A percentile compares a stretch with the other conserved stretches of the same genome.
phyloP scores from a whole-genome alignment of 2,797 vertebrate genomes.

The Caiman crocodilus region DNA sequence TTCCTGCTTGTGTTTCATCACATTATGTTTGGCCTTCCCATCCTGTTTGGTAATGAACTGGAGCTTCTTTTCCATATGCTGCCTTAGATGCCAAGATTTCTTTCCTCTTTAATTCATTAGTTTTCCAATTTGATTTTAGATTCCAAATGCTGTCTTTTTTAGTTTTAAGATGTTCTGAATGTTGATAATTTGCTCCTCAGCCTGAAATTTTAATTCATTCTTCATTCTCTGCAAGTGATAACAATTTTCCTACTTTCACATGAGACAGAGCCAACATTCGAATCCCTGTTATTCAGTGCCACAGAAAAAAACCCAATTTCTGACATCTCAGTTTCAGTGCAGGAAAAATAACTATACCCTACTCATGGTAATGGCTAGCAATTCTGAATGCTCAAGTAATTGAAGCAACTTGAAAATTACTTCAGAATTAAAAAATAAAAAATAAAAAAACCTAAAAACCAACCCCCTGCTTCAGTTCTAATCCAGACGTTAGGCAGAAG shows the following conservation, averaged over 20 bases:
- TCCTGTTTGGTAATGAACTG: not conserved
- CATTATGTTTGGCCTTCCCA: conserved; percentile 3
- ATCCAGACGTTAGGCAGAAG: not conserved
- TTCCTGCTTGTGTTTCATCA: not conserved
- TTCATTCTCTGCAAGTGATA: not conserved
- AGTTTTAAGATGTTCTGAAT: not conserved
- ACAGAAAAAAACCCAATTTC: not conserved
- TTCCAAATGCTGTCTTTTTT: not conserved
- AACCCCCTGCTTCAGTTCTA: not conserved
- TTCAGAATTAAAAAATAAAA: not conserved
- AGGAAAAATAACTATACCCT: not conserved
- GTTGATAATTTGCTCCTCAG: not conserved
- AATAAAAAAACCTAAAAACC: no score
- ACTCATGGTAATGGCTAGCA: not conserved
- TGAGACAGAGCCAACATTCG: not conserved
- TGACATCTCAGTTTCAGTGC: not conserved
- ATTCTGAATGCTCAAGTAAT: not conserved
- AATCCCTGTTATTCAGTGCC: not conserved
- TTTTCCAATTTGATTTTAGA: not conserved
- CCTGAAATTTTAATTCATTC: not conserved
- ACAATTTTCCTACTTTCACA: not conserved
- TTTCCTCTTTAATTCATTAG: not conserved
- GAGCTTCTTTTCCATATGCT: not conserved
- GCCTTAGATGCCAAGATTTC: not conserved
- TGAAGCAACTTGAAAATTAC: no score